Evolutionary conservation across 2,797 vertebrate species (phyloP), one percentile per base, ranked within the genome.

Genomic region (Vultur gryphus): DNA sequence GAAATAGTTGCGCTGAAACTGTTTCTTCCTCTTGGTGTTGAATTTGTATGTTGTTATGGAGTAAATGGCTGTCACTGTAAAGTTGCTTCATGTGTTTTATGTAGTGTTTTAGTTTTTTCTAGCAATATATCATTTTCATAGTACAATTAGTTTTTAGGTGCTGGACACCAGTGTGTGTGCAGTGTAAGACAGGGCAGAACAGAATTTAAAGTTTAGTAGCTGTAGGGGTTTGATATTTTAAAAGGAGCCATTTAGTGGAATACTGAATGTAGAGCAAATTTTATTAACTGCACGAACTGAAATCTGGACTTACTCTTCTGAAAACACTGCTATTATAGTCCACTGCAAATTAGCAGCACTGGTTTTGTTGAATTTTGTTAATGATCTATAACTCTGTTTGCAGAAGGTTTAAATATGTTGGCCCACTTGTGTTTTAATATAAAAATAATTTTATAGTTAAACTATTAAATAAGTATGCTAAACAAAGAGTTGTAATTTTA

Each of bases 401-500:
- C 64, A 48, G n/a, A 65, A 72, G 16, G 8, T 84, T 84, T 77
- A 76, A 87, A 37, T 90, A 80, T 28, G 17, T 69, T 4, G 1
- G 8, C n/a, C 70, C 33, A 24, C 33, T 57, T 54, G 15, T 58
- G 11, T 69, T 76, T 67, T 59, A 66, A 39, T 71, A 55, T 31
- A 52, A 80, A 72, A 81, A 48, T 62, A 39, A 54, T 39, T 73
- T 54, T 76, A 12, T 83, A 15, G 12, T 80, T 94, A 81, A 82
- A 44, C 29, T 73, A 24, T 75, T 82, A 15, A 82, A 92, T 16
- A 79, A 82, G 14, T 48, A 71, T 84, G 46, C 31, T 95, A 78
- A 88, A 71, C 71, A 67, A 95, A 89, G 62, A 82, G 31, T 85
- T 96, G 90, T 96, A 33, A 93, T 96, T 88, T 97, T 80, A 57